Conservation (phyloP, 2,797 vertebrate genomes). For the Dendrocincla fuliginosa region DNA sequence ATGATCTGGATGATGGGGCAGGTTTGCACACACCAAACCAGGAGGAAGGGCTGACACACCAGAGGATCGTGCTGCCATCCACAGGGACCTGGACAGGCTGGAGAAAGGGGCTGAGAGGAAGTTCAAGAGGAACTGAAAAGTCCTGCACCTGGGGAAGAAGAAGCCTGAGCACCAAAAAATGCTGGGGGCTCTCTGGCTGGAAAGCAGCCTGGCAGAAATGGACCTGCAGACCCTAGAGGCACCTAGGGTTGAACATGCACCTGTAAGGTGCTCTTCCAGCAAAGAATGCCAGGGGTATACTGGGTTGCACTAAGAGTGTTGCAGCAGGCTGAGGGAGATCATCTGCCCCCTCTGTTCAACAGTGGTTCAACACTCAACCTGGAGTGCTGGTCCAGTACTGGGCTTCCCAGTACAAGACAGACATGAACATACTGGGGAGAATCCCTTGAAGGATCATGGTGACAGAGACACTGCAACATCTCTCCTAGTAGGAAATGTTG, state of each 20-base stretch:
- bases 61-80: accelerated
- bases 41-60: accelerated
- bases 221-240: too few species aligned
- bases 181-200: not conserved
- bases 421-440: not conserved
- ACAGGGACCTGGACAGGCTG: not conserved
- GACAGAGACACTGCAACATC: not conserved
- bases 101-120: not conserved
- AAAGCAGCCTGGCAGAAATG: not conserved
- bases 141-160: not conserved
- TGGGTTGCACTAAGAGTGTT: not conserved
- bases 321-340: not conserved
- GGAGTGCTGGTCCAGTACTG: not conserved
- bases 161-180: not conserved
- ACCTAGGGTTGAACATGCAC: not conserved
- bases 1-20: not conserved
- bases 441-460: too few species aligned
- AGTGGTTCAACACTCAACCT: too few species aligned
- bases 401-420: not conserved
- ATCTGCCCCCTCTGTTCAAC: not conserved
- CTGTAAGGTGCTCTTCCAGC: not conserved
- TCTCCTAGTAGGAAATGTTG: not conserved
- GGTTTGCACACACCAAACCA: not conserved
- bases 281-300: not conserved
- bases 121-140: not conserved